phyloP scores from a whole-genome alignment of 2,888 invertebrate genomes.

The Apoderus coryli region DNA sequence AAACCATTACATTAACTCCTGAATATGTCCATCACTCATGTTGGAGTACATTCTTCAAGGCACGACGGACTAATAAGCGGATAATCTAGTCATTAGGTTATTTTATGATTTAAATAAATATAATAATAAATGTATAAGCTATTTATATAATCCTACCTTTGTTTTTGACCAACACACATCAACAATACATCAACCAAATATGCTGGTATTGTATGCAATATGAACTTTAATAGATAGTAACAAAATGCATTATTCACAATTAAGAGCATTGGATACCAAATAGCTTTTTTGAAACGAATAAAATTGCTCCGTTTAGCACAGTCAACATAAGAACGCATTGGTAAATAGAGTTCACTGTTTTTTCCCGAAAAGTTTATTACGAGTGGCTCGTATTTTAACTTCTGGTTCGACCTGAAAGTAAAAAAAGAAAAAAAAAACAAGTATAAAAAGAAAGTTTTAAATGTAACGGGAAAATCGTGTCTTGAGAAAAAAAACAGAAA shows the following conservation, averaged over 20 bases:
- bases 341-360: slow-evolving; percentile 17
- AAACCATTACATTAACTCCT: too few species aligned
- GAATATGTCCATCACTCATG: too few species aligned
- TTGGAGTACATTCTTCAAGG: too few species aligned
- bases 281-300: slow-evolving; percentile 18
- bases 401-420: slow-evolving; percentile 13
- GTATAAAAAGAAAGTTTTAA: background rate
- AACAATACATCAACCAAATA: slow-evolving; percentile 18
- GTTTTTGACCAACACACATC: slow-evolving; percentile 16
- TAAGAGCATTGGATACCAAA: slow-evolving; percentile 20
- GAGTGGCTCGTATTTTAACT: slow-evolving; percentile 12
- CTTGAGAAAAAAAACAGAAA: too few species aligned
- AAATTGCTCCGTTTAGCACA: slow-evolving; percentile 14
- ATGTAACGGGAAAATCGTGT: background rate
- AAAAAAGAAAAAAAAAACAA: slow-evolving; percentile 7
- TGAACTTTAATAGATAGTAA: slow-evolving; percentile 14
- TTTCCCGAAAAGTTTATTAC: slow-evolving; percentile 20
- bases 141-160: too few species aligned
- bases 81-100: too few species aligned
- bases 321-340: slow-evolving; percentile 16
- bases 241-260: slow-evolving; percentile 15
- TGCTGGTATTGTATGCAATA: slow-evolving; percentile 18
- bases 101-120: too few species aligned
- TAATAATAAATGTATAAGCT: too few species aligned
- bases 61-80: too few species aligned